Evolutionary conservation across 92 coral and sea anemone species (phyloP), one percentile per base, ranked within the genome.

Genomic region (Parazoanthus darwini): DNA sequence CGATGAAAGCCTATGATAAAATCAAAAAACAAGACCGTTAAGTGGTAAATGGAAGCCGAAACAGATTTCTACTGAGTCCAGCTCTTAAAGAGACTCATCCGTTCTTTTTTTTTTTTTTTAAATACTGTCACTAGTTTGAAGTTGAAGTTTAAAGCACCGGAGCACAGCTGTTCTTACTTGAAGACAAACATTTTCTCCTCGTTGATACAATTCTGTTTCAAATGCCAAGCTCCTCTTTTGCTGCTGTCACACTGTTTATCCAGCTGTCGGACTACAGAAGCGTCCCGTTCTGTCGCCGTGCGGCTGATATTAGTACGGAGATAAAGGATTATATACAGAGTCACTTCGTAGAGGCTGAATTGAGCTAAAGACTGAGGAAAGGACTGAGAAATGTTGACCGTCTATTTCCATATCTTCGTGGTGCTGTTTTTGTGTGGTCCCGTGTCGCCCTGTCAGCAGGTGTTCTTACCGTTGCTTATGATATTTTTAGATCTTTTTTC

Each of bases 361-460:
- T 26, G 8, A 80, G n/a, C 44, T 15, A 29, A 66, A 15, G 9
- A 8, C 26, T 33, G 72, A 26, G n/a, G 18, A 6, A 80, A 66
- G 26, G 9, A 8, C 26, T 56, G 72, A 26, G n/a, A 33, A 6
- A 80, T 80, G 85, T 6, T 20, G 15, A 5, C 72, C n/a, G 4
- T 33, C 84, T 54, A 2, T 16, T 25, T 51, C 36, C 14, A 43
- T 0, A 23, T 35, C 23, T 18, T 54, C 48, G 59, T 56, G 39
- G 13, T 23, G 46, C 72, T 58, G 9, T 36, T 80, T 36, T 11
- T 80, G 72, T 35, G 35, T 23, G 39, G 48, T 23, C 37, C 72
- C 11, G 72, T 43, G 2, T 36, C 36, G 15, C 58, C 85, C n/a
- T 80, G 85, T 80, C 71, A 72, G 26, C 72, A 80, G 85, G 72